Conservation (phyloP, 2,888 invertebrate species). For the Sclerodermus sp. region DNA sequence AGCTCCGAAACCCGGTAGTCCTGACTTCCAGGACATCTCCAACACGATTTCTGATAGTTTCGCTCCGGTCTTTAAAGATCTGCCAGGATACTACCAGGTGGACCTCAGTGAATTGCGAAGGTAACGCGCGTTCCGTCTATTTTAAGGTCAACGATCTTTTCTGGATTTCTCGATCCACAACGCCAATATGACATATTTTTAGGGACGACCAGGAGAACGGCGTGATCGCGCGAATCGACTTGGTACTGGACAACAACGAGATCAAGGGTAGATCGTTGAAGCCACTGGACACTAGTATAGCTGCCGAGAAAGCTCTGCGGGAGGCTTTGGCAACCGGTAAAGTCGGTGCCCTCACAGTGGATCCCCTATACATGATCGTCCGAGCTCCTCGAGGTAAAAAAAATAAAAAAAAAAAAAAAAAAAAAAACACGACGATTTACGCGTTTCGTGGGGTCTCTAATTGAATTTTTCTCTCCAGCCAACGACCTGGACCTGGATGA, state of each 20-base stretch:
- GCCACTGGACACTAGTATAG: constrained; percentile 42
- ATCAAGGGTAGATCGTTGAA: constrained; percentile 49
- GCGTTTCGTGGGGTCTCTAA: too few species aligned
- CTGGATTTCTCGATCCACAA: neutral
- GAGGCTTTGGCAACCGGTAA: constrained; percentile 73
- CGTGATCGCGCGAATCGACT: constrained; percentile 74
- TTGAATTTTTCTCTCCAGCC: constrained; percentile 53
- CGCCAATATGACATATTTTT: neutral
- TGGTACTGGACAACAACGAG: constrained; percentile 70
- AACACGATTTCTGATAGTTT: constrained; percentile 69
- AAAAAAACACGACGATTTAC: neutral
- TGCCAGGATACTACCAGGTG: constrained; percentile 74
- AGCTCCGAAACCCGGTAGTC: constrained; percentile 71
- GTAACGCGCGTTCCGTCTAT: too few species aligned
- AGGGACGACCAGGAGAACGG: constrained; percentile 62
- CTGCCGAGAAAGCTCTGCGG: constrained; percentile 64
- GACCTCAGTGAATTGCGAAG: constrained; percentile 70
- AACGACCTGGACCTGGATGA: constrained; percentile 42
- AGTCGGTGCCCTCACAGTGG: constrained; percentile 78
- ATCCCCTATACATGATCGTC: constrained; percentile 78
- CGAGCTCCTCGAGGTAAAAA: constrained; percentile 69
- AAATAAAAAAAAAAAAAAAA: neutral
- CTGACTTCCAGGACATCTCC: constrained; percentile 73
- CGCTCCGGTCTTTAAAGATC: constrained; percentile 62
- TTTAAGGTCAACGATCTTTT: too few species aligned